Base-by-base conservation (phyloP, 2,797 vertebrate genomes). In the Mormyrus proboscirostris region DNA sequence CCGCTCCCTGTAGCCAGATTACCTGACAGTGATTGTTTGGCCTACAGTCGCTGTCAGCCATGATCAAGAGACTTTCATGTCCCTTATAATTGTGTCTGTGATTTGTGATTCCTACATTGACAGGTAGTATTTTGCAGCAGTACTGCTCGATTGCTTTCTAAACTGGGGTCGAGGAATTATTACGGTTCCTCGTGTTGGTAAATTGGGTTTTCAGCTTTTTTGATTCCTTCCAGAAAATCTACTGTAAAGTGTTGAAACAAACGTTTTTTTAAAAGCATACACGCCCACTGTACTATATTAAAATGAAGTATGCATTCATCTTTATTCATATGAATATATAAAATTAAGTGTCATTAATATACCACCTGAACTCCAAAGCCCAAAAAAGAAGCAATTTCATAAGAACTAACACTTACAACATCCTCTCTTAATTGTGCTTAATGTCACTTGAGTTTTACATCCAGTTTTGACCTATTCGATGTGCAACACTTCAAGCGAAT, bases 141-240 rank as follows among this genome's bases (percentile, higher is more conserved):
- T 49, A 83, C 49, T 83, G 47, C 79, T 83, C 82, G 41, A 51
- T 85, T 22, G 44, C 49, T 85, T 49, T 85, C 82, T 49, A 25
- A 10, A 10, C 9, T 47, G n/a, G 47, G 47, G 47, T 50, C 22
- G 10, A n/a, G n/a, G 82, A 85, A 51, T 85, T 51, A 51, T 85
- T 85, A 51, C 1, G 50, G n/a, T 49, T 50, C 22, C 82, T 47
- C 47, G 25, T 85, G 47, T 29, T 85, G 47, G 44, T 10, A 85
- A 85, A 85, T 51, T 51, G 22, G 49, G 9, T 85, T 83, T 83
- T 83, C 79, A 44, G 79, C n/a, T 83, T 49, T 85, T 85, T 85
- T 85, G 22, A 49, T 85, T 51, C 47, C 44, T 8, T 84, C 47
- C 22, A 2, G 10, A 85, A 85, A 85, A 85, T 14, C 9, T 50